These are phyloP conservation scores for Ammospiza caudacuta DNA, from an alignment of 2,113 vertebrate species.

Conservation along the genomic window DNA sequence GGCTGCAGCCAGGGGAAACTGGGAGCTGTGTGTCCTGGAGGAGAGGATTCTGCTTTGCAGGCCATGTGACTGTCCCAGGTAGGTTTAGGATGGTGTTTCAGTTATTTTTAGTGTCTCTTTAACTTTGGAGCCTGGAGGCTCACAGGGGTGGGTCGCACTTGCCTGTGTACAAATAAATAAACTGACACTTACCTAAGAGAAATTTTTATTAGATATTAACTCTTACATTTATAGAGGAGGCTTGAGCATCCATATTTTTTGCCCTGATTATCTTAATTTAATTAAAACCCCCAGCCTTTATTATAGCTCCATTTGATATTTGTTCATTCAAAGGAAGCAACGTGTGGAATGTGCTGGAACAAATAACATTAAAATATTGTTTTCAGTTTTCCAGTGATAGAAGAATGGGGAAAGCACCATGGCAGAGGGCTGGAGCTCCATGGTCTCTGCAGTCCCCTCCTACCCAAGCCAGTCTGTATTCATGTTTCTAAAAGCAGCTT, in stretches of 20 bases:
- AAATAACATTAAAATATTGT: background rate
- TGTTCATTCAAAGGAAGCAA: background rate
- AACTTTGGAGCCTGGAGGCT: background rate
- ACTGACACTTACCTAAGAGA: background rate
- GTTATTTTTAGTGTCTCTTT: background rate
- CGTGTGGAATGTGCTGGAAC: background rate
- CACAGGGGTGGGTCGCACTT: background rate
- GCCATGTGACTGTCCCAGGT: fast-evolving
- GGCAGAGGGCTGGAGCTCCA: background rate
- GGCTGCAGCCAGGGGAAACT: background rate
- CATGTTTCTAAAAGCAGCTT: background rate
- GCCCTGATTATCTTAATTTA: background rate
- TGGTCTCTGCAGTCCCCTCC: background rate
- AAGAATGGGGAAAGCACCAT: background rate
- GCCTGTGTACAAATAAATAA: background rate
- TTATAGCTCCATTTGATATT: background rate
- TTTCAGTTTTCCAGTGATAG: background rate
- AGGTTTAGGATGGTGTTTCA: background rate
- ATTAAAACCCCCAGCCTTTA: background rate
- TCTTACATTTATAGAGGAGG: background rate
- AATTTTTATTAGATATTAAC: background rate
- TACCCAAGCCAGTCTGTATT: fast-evolving
- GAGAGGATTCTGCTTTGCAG: background rate
- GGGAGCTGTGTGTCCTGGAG: background rate
- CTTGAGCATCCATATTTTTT: background rate